Evolutionary conservation across 2,888 invertebrate genomes (phyloP), one percentile per base, ranked within the genome.

Genomic region (Trilocha varians): DNA sequence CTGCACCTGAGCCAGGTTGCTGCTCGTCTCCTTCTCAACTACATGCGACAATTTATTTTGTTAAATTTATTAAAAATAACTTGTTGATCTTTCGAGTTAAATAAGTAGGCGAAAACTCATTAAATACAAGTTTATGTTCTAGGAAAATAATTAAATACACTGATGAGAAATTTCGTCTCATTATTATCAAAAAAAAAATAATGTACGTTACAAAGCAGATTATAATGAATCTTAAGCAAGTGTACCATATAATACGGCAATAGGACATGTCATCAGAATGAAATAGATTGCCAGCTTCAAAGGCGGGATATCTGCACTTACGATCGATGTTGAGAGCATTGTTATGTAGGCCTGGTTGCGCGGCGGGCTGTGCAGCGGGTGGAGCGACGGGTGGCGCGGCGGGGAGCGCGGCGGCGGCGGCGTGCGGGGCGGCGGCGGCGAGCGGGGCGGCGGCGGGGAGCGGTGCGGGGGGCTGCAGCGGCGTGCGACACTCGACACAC

Each of bases 401-500:
- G 39, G 11, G 32, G 47, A 9, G 17, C 13, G 44, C 37, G 17
- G 45, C 17, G 40, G 51, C 13, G 37, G 46, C 34, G 14, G 36
- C 5, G 33, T 52, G 13, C 34, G 44, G 34, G 36, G 47, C 39
- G 15, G 48, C 34, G 39, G 45, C 33, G 18, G 49, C 46, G 13
- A 47, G 45, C 41, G 48, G 15, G 43, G 41, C 43, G 39, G 39
- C 75, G 74, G 62, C 84, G 69, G 9, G 87, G 36, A 88, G 75
- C 48, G 32, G 82, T 42, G 53, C 37, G 46, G 50, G 40, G 18
- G 50, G 61, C 48, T 57, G 62, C 45, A 98, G 94, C 71, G 94
- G 93, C 38, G 94, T 91, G 59, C 97, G 91, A 78, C 98, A 98
- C 74, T 95, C 92, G 13, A 98, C 96, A 85, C 98, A 98, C 86